Base-by-base conservation (phyloP, 2,797 vertebrate genomes). In the Gymnothorax javanicus region DNA sequence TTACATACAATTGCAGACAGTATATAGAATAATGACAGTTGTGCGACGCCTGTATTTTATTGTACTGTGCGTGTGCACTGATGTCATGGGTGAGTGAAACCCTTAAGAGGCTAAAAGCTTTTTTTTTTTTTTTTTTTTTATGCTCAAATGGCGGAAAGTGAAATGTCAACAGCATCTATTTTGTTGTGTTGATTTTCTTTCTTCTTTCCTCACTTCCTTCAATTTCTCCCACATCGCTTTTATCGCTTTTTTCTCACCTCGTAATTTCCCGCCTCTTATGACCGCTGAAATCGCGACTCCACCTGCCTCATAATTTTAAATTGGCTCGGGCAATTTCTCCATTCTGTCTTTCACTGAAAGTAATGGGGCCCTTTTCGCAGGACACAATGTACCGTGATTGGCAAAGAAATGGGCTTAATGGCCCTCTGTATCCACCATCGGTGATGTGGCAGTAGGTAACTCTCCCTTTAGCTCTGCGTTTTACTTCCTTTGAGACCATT, bases 311-410 rank as follows among this genome's bases (percentile, higher is more conserved):
- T 82, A 86, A 86, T 86, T 83, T 79, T 43, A 43, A 64, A 43
- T 71, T 33, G 86, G 81, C n/a, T 64, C 20, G n/a, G 62, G 62
- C 86, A 73, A 71, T 86, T 83, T 71, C 69, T 86, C 86, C 81
- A 83, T 71, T 83, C 69, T 83, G 43, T 83, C 58, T 58, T 52
- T 43, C 79, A 15, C 69, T 83, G 13, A 69, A 54, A 71, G 62
- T 86, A 83, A 86, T 83, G 69, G 86, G 81, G 79, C 15, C 62
- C 20, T 64, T 86, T 86, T 71, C 52, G 57, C 56, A 8, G 50
- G 64, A 67, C 62, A 86, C 86, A 86, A 83, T 86, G 79, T 5
- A 33, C 79, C 23, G 15, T 86, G 86, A 86, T 86, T 86, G 86
- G 60, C 52, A 25, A 82, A 71, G 79, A 86, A 73, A 83, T 83